phyloP scores from a whole-genome alignment of 2,888 invertebrate genomes.

The Allacma fusca region DNA sequence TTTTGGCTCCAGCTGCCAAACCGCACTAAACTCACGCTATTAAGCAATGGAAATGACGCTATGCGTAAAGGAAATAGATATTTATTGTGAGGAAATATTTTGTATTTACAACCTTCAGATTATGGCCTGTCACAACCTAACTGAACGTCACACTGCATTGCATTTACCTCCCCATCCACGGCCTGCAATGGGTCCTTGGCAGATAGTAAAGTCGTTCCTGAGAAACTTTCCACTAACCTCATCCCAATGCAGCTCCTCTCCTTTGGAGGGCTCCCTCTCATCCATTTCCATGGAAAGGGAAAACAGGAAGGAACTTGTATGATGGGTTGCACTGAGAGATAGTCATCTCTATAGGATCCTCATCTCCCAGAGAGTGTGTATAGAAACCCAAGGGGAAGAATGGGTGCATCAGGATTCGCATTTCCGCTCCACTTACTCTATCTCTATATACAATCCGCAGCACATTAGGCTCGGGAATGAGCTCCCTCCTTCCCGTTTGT shows the following conservation, averaged over 20 bases:
- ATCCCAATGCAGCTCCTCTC: too few species aligned
- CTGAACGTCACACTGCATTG: not conserved
- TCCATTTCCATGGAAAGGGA: too few species aligned
- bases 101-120: constrained; percentile 13
- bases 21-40: constrained; percentile 6
- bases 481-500: constrained; percentile 1
- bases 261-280: too few species aligned
- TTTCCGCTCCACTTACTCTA: not conserved
- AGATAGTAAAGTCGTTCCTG: too few species aligned
- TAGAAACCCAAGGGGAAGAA: not conserved
- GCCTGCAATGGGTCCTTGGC: too few species aligned
- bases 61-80: constrained; percentile 12
- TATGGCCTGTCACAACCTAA: constrained; percentile 16
- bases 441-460: constrained; percentile 17
- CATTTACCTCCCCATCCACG: not conserved
- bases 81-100: constrained; percentile 16
- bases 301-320: too few species aligned
- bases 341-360: too few species aligned
- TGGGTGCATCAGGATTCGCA: constrained; percentile 10
- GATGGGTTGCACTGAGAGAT: too few species aligned
- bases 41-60: not conserved
- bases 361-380: not conserved
- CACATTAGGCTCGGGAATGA: not conserved
- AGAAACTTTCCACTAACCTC: too few species aligned
- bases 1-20: constrained; percentile 23